Evolutionary conservation across 2,113 vertebrate genomes (phyloP).

Genomic region (Stercorarius parasiticus): DNA sequence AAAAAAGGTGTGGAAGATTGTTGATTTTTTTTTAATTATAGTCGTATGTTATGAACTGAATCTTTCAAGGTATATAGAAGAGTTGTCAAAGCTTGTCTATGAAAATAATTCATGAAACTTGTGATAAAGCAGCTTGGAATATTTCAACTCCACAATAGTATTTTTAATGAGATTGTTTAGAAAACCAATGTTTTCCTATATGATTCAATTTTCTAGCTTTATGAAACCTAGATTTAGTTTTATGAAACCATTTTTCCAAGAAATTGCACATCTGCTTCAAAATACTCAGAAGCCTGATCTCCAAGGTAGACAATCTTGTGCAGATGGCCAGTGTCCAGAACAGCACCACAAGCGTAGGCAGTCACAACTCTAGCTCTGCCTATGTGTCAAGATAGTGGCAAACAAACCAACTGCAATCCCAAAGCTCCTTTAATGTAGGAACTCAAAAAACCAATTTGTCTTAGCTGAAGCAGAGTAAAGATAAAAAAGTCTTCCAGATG

Average conservation of each 20-base stretch:
- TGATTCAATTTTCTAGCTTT: not conserved
- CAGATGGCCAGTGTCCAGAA: not conserved
- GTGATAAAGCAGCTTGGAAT: not conserved
- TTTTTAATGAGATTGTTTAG: not conserved
- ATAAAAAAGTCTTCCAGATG: not conserved
- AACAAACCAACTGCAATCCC: not conserved
- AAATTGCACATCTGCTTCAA: not conserved
- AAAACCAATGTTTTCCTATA: not conserved
- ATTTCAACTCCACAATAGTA: not conserved
- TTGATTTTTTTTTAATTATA: not conserved
- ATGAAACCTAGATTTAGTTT: not conserved
- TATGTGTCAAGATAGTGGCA: not conserved
- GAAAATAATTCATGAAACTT: not conserved
- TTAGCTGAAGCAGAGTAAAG: not conserved
- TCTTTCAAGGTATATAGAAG: not conserved
- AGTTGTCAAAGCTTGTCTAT: not conserved
- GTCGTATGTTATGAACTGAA: not conserved
- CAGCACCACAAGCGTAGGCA: not conserved
- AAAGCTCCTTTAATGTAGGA: not conserved
- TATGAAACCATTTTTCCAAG: not conserved
- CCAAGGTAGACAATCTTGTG: not conserved
- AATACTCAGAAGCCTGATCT: not conserved
- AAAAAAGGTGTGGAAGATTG: not conserved
- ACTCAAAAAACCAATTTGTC: rapidly evolving
- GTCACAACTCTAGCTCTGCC: not conserved